phyloP scores from a whole-genome alignment of 2,797 vertebrate species.

The Ceryle rudis region DNA sequence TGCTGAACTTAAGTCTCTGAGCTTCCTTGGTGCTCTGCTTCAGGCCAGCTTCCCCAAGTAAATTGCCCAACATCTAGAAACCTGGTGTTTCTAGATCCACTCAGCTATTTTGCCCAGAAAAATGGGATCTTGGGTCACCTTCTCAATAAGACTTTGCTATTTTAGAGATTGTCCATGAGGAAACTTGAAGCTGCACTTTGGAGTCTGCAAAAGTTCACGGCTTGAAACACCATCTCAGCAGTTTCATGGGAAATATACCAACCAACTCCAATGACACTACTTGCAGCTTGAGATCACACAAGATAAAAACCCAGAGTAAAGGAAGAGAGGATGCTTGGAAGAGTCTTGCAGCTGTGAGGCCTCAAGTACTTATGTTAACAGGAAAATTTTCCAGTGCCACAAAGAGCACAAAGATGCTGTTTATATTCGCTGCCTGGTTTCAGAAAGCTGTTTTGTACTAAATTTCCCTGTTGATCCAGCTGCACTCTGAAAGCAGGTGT shows the following conservation, averaged over 20 bases:
- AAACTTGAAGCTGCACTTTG: neutral
- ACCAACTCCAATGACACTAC: neutral
- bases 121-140: neutral
- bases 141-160: neutral
- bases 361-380: neutral
- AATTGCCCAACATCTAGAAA: neutral
- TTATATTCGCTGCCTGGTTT: neutral
- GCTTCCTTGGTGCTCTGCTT: neutral
- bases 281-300: neutral
- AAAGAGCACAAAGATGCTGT: neutral
- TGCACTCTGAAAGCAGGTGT: neutral
- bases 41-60: neutral
- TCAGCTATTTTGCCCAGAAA: neutral
- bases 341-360: neutral
- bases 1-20: neutral
- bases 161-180: neutral
- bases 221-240: neutral
- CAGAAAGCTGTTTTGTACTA: neutral
- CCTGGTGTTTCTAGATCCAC: neutral
- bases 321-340: neutral
- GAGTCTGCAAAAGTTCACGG: neutral
- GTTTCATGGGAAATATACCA: neutral
- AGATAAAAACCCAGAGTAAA: neutral
- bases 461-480: conserved; percentile 32
- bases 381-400: neutral